Evolutionary conservation across 2,113 vertebrate genomes (phyloP).

Genomic region (Odobenus rosmarus): DNA sequence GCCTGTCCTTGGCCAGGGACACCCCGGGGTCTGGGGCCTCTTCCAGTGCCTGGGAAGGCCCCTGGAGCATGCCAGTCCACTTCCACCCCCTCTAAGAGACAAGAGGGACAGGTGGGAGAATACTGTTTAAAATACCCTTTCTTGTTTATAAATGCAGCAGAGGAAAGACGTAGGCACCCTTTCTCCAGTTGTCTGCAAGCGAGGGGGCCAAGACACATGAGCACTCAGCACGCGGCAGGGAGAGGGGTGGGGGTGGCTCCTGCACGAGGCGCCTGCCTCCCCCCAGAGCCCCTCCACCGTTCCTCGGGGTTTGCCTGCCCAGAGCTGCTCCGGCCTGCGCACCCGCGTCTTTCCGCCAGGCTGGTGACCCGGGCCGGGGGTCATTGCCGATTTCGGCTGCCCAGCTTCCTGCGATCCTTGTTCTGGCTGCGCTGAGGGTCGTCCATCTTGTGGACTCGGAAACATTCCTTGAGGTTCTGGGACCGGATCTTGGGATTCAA

Average conservation of each 20-base stretch:
- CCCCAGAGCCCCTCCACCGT: neutral
- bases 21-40: neutral
- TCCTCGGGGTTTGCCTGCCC: neutral
- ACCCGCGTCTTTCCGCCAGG: neutral
- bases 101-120: neutral
- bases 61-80: neutral
- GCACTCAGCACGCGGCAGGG: neutral
- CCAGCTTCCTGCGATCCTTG: constrained; percentile 88
- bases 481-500: constrained; percentile 94
- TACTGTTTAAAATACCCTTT: neutral
- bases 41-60: neutral
- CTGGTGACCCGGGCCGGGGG: neutral
- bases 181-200: neutral
- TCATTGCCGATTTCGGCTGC: constrained; percentile 90
- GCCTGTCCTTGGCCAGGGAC: neutral
- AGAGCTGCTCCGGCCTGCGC: neutral
- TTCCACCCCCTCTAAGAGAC: neutral
- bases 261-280: neutral
- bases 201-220: neutral
- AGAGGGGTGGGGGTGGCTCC: no score
- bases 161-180: neutral
- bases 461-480: constrained; percentile 95
- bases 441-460: constrained; percentile 94
- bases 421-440: constrained; percentile 88
- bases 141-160: neutral